phyloP scores from a whole-genome alignment of 2,888 invertebrate species.

The Sesia apiformis region DNA sequence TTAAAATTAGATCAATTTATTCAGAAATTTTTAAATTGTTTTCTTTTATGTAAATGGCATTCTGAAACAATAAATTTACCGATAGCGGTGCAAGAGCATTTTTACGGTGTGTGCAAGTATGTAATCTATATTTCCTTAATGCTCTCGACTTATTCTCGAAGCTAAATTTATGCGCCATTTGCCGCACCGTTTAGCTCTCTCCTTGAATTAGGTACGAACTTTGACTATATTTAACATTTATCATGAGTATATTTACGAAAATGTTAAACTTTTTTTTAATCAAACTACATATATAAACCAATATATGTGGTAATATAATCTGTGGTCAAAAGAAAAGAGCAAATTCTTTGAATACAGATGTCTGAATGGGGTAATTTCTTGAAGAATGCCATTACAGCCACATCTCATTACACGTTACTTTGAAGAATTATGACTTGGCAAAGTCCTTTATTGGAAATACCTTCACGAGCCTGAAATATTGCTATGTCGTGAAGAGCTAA shows the following conservation, averaged over 20 bases:
- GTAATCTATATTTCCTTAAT: constrained; percentile 59
- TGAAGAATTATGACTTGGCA: constrained; percentile 75
- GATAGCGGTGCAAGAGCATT: no score
- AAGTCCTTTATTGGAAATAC: constrained; percentile 75
- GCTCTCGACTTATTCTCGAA: constrained; percentile 49
- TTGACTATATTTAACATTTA: neutral
- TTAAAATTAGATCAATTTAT: no score
- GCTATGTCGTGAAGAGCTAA: constrained; percentile 73
- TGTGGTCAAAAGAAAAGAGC: neutral
- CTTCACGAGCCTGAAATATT: constrained; percentile 72
- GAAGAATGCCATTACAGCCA: constrained; percentile 68
- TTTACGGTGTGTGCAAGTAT: constrained; percentile 15
- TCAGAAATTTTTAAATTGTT: no score
- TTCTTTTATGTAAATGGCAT: no score
- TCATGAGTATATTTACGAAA: neutral
- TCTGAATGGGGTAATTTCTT: constrained; percentile 4
- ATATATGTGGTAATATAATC: neutral
- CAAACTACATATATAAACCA: neutral
- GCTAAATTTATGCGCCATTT: constrained; percentile 61
- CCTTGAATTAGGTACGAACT: constrained; percentile 34
- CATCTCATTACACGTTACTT: constrained; percentile 74
- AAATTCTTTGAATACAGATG: neutral
- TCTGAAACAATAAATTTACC: no score
- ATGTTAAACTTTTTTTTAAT: neutral
- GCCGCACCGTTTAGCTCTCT: constrained; percentile 40